Percentiles rank a stretch among this genome's conserved stretches.
These are phyloP conservation scores for Dione juno DNA, from an alignment of 2,888 invertebrate genomes.

Conservation along the genomic window DNA sequence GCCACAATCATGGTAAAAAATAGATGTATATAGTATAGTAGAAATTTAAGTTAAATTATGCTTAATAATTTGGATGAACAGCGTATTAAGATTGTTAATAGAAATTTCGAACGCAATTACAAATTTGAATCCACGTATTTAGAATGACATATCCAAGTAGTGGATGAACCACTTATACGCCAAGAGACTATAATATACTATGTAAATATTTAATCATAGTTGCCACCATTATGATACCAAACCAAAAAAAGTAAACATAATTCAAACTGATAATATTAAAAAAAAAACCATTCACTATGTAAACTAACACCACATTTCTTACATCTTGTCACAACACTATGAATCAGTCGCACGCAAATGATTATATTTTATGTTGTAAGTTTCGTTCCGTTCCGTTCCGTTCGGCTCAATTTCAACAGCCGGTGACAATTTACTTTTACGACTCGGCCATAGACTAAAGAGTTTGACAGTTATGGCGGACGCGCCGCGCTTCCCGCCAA, in stretches of 20 bases:
- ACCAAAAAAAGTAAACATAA: not conserved
- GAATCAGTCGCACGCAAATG: constrained; percentile 60
- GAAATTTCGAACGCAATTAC: too few species aligned
- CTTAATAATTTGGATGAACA: too few species aligned
- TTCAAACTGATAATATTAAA: not conserved
- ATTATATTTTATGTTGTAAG: constrained; percentile 61
- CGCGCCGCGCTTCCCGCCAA: constrained; percentile 69
- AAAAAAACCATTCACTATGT: constrained; percentile 41
- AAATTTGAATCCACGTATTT: too few species aligned
- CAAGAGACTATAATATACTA: too few species aligned
- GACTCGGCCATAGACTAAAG: constrained; percentile 76
- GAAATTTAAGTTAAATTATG: too few species aligned
- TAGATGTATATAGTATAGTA: too few species aligned
- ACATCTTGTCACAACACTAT: constrained; percentile 63
- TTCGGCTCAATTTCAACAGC: constrained; percentile 69
- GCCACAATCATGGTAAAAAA: too few species aligned
- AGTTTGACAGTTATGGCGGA: constrained; percentile 81
- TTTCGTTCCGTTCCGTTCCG: constrained; percentile 52
- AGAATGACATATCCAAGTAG: too few species aligned
- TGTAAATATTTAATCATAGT: too few species aligned
- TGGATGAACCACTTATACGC: too few species aligned
- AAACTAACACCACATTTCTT: constrained; percentile 69
- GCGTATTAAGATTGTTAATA: too few species aligned
- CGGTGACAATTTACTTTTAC: constrained; percentile 82
- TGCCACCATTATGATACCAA: too few species aligned